Evolutionary conservation across 1,140 invertebrate species (phyloP), one percentile per base, ranked within the genome.

Genomic region (Thereuonema tuberculata): DNA sequence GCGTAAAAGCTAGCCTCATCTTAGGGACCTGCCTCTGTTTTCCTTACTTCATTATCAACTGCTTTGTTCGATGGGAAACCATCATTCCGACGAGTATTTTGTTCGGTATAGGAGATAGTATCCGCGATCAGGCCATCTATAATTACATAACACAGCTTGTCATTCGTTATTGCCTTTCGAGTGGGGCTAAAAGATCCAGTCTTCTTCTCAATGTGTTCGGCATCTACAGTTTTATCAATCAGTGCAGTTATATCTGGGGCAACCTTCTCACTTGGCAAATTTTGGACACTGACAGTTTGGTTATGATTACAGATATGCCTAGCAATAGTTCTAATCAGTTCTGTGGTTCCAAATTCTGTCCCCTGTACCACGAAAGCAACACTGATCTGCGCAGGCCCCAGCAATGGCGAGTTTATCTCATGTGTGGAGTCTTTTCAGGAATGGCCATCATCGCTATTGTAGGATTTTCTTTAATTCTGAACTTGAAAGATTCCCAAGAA

Each of bases 41-140:
- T 14, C 53, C 53, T 25, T 55, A 55, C 26, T 23, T 55, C 2
- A 9, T 55, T 14, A 55, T 55, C 24, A 55, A 55, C 27, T 55
- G 25, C 53, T 21, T 26, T 25, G 53, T 55, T 14, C 5, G 5
- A 3, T 55, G 53, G 53, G 27, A 14, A 3, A 55, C 53, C 53
- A 55, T 55, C 27, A 55, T 55, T 23, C 24, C 27, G 9, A 25
- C 14, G 5, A 26, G 14, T 3, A 25, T 29, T 3, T 9, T 55
- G 17, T 14, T 25, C 9, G 53, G 53, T 14, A 26, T 55, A 3
- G 53, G 53, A 14, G 53, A 55, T 21, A 26, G 53, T 21, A 9
- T 55, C 9, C 25, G 25, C 27, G 12, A 3, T 26, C 53, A 55
- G 21, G 53, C 53, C 24, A 23, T 55, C 27, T 9, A 25, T 21